Evolutionary conservation across 1,140 invertebrate genomes (phyloP).

Genomic region (Rhyacophila brunnea): DNA sequence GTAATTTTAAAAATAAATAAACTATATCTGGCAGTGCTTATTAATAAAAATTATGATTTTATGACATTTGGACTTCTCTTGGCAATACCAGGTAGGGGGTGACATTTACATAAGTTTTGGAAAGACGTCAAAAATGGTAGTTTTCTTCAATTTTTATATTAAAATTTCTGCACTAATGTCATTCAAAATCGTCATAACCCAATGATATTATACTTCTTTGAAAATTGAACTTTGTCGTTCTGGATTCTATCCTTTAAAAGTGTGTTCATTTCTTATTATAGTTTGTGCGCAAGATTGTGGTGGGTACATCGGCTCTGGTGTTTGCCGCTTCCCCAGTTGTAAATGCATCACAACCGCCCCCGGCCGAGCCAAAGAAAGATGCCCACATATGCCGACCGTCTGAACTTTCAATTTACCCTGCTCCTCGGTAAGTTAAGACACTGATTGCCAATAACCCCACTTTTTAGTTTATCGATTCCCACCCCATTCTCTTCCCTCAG

Average conservation of each 20-base stretch:
- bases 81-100: neutral
- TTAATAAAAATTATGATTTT: too few species aligned
- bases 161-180: neutral
- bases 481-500: too few species aligned
- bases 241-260: neutral
- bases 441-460: too few species aligned
- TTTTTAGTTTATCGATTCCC: too few species aligned
- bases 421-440: constrained; percentile 33
- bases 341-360: constrained; percentile 39
- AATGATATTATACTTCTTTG: neutral
- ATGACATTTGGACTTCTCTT: too few species aligned
- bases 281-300: constrained; percentile 48
- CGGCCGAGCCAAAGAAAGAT: constrained; percentile 40
- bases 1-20: too few species aligned
- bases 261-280: constrained; percentile 24
- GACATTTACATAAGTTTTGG: constrained; percentile 28
- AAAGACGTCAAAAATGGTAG: constrained; percentile 27
- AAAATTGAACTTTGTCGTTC: neutral
- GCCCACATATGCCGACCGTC: constrained; percentile 51
- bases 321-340: constrained; percentile 46
- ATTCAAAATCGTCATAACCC: neutral
- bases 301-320: constrained; percentile 43
- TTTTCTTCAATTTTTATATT: constrained; percentile 8
- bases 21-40: too few species aligned
- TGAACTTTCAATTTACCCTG: constrained; percentile 57